Conservation (phyloP, 2,888 invertebrate species). For the Tenthredo livida region DNA sequence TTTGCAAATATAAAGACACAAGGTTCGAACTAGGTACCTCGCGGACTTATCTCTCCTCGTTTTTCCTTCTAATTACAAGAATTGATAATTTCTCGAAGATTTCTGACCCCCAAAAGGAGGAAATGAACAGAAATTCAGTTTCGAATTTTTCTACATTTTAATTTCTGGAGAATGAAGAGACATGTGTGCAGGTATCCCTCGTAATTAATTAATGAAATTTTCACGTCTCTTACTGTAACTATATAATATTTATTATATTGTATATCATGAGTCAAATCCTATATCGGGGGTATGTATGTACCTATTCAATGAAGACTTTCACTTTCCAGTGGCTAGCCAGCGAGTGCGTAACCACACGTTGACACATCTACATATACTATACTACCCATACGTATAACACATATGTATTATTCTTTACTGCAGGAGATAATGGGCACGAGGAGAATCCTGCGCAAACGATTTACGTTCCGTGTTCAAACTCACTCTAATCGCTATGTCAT, state of each 20-base stretch:
- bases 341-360: slow-evolving; percentile 25
- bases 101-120: not conserved
- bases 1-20: not conserved
- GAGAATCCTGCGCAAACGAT: slow-evolving; percentile 8
- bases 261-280: not conserved
- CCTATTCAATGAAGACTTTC: slow-evolving; percentile 37
- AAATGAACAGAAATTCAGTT: not conserved
- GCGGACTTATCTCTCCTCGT: not conserved
- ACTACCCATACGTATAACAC: not conserved
- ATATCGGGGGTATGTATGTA: not conserved
- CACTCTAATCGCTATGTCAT: not conserved
- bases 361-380: not conserved
- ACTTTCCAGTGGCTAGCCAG: slow-evolving; percentile 24
- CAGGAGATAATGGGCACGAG: slow-evolving; percentile 7
- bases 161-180: not conserved
- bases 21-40: not conserved
- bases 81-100: not conserved
- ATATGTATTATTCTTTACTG: not conserved
- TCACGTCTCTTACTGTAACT: not conserved
- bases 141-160: not conserved
- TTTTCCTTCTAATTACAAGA: too few species aligned
- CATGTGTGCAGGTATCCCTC: not conserved
- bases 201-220: not conserved
- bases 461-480: not conserved
- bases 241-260: not conserved